These are phyloP conservation scores for Achatina immaculata DNA, from an alignment of 1,140 invertebrate species.

Conservation along the genomic window DNA sequence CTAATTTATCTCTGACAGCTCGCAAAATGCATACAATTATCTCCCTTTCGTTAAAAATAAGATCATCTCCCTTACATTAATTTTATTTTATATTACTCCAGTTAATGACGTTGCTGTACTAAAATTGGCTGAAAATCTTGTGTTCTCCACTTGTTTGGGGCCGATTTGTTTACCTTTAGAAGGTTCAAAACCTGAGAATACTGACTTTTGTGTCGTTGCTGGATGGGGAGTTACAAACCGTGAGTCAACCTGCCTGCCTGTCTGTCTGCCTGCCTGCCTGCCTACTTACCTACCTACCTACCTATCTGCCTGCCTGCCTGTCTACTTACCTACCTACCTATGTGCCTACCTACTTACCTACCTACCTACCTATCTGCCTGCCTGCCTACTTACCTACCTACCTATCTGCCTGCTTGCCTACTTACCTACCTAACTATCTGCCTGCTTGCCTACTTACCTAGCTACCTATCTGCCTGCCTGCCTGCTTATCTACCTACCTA, in stretches of 20 bases:
- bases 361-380: no score
- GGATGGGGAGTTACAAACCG: background rate
- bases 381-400: no score
- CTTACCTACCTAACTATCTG: no score
- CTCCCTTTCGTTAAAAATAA: no score
- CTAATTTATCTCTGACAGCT: no score
- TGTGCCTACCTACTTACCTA: background rate
- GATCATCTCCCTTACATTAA: no score
- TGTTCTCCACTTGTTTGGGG: background rate
- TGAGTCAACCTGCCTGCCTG: background rate
- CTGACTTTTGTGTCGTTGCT: background rate
- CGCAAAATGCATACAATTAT: no score
- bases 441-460: no score
- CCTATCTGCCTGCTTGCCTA: no score
- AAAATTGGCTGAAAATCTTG: background rate
- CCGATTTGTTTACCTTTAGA: background rate
- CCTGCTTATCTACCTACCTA: no score
- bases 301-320: background rate
- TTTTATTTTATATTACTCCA: no score
- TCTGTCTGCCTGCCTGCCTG: background rate
- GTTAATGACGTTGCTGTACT: background rate
- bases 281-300: background rate
- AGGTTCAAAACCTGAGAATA: background rate
- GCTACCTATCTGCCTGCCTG: no score
- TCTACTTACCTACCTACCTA: background rate